phyloP scores from a whole-genome alignment of 2,888 invertebrate species.

The Athalia rosae region DNA sequence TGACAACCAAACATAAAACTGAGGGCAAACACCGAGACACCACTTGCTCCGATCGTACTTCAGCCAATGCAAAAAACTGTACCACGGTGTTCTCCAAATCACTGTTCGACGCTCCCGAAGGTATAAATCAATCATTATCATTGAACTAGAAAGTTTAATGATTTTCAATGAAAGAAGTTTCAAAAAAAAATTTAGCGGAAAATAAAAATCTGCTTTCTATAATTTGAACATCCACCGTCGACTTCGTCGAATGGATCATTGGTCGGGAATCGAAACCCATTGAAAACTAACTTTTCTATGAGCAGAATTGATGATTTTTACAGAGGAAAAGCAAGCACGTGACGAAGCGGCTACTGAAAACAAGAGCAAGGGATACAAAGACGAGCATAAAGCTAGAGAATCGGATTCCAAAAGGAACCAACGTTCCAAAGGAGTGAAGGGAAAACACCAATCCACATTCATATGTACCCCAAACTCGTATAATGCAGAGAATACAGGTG shows the following conservation, averaged over 20 bases:
- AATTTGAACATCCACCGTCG: too few species aligned
- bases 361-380: constrained; percentile 57
- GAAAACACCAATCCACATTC: constrained; percentile 11
- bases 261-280: background rate
- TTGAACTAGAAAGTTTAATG: too few species aligned
- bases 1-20: constrained; percentile 65
- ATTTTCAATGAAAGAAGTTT: too few species aligned
- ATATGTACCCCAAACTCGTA: constrained; percentile 7
- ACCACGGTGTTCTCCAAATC: constrained; percentile 58
- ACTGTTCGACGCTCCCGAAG: constrained; percentile 63
- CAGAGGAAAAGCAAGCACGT: constrained; percentile 70
- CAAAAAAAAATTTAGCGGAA: too few species aligned
- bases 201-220: too few species aligned
- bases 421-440: constrained; percentile 7
- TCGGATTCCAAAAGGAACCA: constrained; percentile 17
- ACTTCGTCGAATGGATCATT: too few species aligned
- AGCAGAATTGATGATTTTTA: background rate
- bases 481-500: background rate
- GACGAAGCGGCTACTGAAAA: constrained; percentile 70
- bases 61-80: constrained; percentile 55
- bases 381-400: background rate
- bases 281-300: background rate
- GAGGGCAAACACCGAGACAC: constrained; percentile 57
- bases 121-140: too few species aligned
- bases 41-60: constrained; percentile 48